phyloP scores from a whole-genome alignment of 2,888 invertebrate species.

The Pseudococcus jackbeardsleyi region DNA sequence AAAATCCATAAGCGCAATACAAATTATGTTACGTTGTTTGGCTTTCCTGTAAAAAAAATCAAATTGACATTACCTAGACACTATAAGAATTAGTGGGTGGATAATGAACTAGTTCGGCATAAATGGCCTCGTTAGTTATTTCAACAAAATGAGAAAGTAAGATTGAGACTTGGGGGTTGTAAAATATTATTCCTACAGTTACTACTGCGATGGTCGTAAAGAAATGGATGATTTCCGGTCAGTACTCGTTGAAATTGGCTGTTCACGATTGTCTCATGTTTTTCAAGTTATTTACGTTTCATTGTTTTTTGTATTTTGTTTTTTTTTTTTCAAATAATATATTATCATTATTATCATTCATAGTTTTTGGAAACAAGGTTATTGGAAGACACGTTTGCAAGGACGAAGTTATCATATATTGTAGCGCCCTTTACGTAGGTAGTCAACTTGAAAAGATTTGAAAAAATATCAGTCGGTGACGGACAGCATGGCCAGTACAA shows the following conservation, averaged over 20 bases:
- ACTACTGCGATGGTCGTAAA: slow-evolving; percentile 94
- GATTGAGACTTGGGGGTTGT: slow-evolving; percentile 99
- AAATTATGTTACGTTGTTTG: too few relatives aligned
- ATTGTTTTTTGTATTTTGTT: not conserved
- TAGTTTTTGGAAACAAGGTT: slow-evolving; percentile 99
- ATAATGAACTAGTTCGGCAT: slow-evolving; percentile 98
- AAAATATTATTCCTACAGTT: slow-evolving; percentile 99
- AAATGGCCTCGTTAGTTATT: slow-evolving; percentile 99
- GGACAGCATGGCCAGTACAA: slow-evolving; percentile 98
- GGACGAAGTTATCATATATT: slow-evolving; percentile 95
- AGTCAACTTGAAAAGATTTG: slow-evolving; percentile 95
- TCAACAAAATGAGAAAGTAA: slow-evolving; percentile 97
- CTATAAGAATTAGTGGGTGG: too few relatives aligned
- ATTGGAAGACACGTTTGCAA: slow-evolving; percentile 97
- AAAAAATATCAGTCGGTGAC: slow-evolving; percentile 98
- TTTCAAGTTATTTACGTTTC: not conserved
- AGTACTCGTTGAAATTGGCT: slow-evolving; percentile 68
- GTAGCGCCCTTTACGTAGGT: slow-evolving; percentile 98
- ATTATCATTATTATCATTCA: too few relatives aligned
- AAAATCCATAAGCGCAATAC: too few relatives aligned
- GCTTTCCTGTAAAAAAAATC: too few relatives aligned
- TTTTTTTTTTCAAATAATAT: slow-evolving; percentile 71
- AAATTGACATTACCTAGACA: too few relatives aligned
- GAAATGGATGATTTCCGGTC: slow-evolving; percentile 98
- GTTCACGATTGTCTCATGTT: not conserved